Conservation (phyloP, 2,888 invertebrate genomes). For the Plutella xylostella region DNA sequence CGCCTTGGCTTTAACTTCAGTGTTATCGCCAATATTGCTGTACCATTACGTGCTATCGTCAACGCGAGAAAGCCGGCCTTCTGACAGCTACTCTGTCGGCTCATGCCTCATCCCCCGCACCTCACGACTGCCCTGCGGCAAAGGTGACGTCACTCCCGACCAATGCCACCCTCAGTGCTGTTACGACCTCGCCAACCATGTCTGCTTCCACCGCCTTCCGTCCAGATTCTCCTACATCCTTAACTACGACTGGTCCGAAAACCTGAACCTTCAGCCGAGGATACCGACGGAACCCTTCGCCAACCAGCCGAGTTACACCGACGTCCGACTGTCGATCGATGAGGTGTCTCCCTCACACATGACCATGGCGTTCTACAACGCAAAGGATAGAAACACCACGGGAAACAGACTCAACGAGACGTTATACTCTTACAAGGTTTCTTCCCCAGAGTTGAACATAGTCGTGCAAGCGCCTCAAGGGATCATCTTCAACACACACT, state of each 20-base stretch:
- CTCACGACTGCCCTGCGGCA: constrained; percentile 46
- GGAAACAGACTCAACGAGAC: constrained; percentile 34
- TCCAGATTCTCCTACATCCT: constrained; percentile 60
- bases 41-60: constrained; percentile 38
- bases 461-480: constrained; percentile 34
- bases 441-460: constrained; percentile 39
- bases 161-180: constrained; percentile 63
- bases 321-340: constrained; percentile 39
- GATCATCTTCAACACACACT: constrained; percentile 58
- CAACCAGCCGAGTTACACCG: constrained; percentile 28
- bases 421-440: constrained; percentile 33
- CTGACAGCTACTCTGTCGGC: constrained; percentile 49
- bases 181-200: constrained; percentile 42
- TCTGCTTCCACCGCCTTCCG: constrained; percentile 66
- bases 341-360: constrained; percentile 47
- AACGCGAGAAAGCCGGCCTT: constrained; percentile 30
- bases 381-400: constrained; percentile 12
- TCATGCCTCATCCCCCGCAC: constrained; percentile 41
- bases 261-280: constrained; percentile 35
- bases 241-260: constrained; percentile 40
- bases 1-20: constrained; percentile 26
- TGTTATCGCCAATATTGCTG: constrained; percentile 39
- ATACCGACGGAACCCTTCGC: constrained; percentile 39
- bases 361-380: constrained; percentile 40
- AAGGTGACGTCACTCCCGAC: constrained; percentile 28